Conservation (phyloP, 2,113 vertebrate species). For the Onychostruthus taczanowskii region DNA sequence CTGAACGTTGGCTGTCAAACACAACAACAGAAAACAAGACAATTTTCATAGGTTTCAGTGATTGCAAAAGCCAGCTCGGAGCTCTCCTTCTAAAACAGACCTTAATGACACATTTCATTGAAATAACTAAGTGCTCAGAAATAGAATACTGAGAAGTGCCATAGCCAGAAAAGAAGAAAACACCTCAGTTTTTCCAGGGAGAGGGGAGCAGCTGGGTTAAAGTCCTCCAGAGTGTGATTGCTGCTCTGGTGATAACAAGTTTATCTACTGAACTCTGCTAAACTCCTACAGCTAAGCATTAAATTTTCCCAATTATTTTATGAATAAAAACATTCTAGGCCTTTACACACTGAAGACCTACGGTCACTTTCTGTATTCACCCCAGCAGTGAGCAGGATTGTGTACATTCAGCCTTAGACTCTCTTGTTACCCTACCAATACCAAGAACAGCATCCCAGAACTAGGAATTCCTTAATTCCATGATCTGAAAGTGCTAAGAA, state of each 20-base stretch:
- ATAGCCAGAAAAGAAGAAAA: background rate
- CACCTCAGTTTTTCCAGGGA: background rate
- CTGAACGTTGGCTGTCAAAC: background rate
- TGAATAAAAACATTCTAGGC: background rate
- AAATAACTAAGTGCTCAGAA: background rate
- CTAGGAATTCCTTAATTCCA: background rate
- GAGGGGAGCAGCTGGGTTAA: background rate
- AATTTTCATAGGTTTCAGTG: background rate
- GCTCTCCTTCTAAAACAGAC: background rate
- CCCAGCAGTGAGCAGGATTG: background rate
- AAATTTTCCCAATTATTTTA: background rate
- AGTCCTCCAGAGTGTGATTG: background rate
- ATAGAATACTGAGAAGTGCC: background rate
- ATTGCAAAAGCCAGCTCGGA: background rate
- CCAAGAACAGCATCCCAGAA: background rate
- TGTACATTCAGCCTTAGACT: background rate
- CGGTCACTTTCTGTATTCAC: background rate
- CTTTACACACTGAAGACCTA: background rate
- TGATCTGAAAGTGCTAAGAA: background rate
- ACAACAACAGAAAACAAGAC: background rate
- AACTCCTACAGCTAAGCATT: background rate
- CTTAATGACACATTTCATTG: background rate
- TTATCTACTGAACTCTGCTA: background rate
- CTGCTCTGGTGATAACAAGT: background rate
- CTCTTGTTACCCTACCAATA: background rate